Evolutionary conservation across 2,797 vertebrate genomes (phyloP), one percentile per base, ranked within the genome.

Genomic region (Schizopygopsis pylzovi): DNA sequence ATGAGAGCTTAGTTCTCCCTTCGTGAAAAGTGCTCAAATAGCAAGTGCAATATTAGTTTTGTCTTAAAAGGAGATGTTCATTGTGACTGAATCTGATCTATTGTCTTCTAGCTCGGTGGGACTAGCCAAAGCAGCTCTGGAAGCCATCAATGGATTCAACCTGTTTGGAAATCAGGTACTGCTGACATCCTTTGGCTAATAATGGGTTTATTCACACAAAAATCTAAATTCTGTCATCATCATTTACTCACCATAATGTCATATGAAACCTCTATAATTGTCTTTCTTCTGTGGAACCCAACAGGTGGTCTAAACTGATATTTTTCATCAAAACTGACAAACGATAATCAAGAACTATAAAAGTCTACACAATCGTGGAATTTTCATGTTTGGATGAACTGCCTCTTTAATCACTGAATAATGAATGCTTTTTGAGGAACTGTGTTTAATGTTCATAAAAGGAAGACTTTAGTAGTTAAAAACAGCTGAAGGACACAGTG

Each of bases 91-190:
- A 68, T 2, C 59, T 61, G 25, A 79, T 83, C 39, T 87, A 71
- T 87, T 87, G 20, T 85, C 10, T 67, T 87, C 45, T 93, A 99
- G 98, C 91, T 99, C 98, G 0, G 96, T 99, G 88, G 98, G 98
- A 4, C 90, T 99, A 91, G 98, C 98, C 88, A 99, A 99, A 95
- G 97, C 98, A 85, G 98, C 97, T 80, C 94, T 99, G 84, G 98
- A 99, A 94, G 98, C 98, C 90, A 98, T 99, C 94, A 99, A 98
- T 89, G 98, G 98, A 93, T 99, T 99, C 95, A 99, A 99, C 92
- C 96, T 99, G 87, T 99, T 99, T 93, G 98, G 98, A 94, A 99
- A 98, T 90, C 98, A 99, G 98, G 98, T 99, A 97, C 92, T 84
- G 18, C 25, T 13, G 8, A 47, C 67, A 8, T 49, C 20, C 13